Conservation (phyloP, 2,888 invertebrate genomes). For the Drosophila histrio region DNA sequence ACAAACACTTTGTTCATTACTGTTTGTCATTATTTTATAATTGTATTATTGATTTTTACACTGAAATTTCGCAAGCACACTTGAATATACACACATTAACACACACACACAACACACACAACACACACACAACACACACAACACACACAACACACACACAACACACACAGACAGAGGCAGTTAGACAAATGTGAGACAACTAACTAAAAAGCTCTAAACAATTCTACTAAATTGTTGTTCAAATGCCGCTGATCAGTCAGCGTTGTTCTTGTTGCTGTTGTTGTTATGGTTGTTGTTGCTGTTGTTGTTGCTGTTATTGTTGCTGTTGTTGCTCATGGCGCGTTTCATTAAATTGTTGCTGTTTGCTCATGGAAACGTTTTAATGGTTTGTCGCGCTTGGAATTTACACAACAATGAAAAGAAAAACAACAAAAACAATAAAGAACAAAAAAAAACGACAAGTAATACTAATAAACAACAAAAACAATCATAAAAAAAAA, state of each 20-base stretch:
- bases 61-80: slow-evolving; percentile 28
- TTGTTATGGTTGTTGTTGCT: slow-evolving; percentile 22
- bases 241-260: slow-evolving; percentile 49
- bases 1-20: background rate
- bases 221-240: slow-evolving; percentile 57
- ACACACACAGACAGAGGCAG: background rate
- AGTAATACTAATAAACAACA: slow-evolving; percentile 39
- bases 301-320: slow-evolving; percentile 19
- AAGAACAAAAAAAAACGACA: slow-evolving; percentile 3
- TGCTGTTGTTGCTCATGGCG: slow-evolving; percentile 44
- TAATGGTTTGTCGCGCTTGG: slow-evolving; percentile 76
- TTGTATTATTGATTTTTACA: slow-evolving; percentile 22
- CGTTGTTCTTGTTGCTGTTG: slow-evolving; percentile 28
- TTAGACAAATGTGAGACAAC: slow-evolving; percentile 33
- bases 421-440: slow-evolving; percentile 15
- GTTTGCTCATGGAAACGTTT: slow-evolving; percentile 59
- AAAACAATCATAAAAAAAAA: slow-evolving; percentile 36
- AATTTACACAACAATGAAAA: slow-evolving; percentile 66
- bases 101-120: slow-evolving; percentile 8
- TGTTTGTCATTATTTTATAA: background rate
- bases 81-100: slow-evolving; percentile 7
- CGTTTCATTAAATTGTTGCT: slow-evolving; percentile 64
- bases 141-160: background rate
- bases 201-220: slow-evolving; percentile 54
- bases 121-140: background rate